phyloP scores from a whole-genome alignment of 2,888 invertebrate species.

The Epiblema foenella region DNA sequence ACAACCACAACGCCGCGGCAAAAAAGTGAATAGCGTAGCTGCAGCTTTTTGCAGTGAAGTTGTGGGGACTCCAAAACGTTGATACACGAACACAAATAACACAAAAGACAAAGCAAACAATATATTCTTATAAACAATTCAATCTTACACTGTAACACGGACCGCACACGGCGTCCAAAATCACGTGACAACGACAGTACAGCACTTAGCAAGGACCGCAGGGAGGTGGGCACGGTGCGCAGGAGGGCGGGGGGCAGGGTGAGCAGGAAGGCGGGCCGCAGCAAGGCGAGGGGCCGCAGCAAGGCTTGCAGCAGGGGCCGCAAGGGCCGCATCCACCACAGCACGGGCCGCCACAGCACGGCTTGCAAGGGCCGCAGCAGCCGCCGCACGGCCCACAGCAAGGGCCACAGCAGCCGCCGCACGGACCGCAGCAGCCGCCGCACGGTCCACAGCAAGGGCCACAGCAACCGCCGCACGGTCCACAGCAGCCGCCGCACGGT shows the following conservation, averaged over 20 bases:
- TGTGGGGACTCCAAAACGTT: too few relatives aligned
- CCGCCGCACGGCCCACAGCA: conserved; percentile 17
- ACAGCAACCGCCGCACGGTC: conserved; percentile 1
- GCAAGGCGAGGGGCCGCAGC: too few relatives aligned
- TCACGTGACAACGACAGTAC: conserved; percentile 7
- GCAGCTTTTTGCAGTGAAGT: too few relatives aligned
- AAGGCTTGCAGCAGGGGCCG: not conserved
- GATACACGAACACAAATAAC: not conserved
- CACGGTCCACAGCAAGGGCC: conserved; percentile 30
- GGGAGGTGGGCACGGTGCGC: not conserved
- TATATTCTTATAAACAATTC: conserved; percentile 16
- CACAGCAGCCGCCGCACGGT: conserved; percentile 13
- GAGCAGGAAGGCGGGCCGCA: too few relatives aligned
- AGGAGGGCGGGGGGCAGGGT: too few relatives aligned
- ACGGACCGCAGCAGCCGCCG: conserved; percentile 37
- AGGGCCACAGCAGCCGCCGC: conserved; percentile 39
- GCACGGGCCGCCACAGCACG: not conserved
- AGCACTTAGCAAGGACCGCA: not conserved
- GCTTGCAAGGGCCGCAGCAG: not conserved
- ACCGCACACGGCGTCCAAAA: not conserved
- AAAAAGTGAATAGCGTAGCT: too few relatives aligned
- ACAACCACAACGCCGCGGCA: too few relatives aligned
- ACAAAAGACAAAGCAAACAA: not conserved
- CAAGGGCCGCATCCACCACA: not conserved
- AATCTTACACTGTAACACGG: conserved; percentile 8